Evolutionary conservation across 2,888 invertebrate genomes (phyloP).

Genomic region (Andrena bucephala): DNA sequence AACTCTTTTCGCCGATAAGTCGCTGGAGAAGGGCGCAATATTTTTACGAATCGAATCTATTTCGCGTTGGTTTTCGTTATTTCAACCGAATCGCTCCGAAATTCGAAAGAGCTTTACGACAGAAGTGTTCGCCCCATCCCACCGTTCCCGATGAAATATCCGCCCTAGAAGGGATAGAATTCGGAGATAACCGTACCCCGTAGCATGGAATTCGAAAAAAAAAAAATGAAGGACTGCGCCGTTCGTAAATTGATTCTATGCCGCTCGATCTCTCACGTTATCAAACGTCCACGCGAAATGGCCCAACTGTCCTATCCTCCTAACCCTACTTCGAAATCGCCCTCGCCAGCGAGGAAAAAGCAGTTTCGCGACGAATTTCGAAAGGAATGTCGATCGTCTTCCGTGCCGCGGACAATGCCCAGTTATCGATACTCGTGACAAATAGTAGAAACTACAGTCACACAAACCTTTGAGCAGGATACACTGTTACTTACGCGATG

Average conservation of each 20-base stretch:
- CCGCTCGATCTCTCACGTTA: constrained; percentile 45
- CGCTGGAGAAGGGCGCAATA: not conserved
- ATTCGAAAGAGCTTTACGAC: constrained; percentile 53
- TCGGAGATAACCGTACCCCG: constrained; percentile 43
- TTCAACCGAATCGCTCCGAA: constrained; percentile 46
- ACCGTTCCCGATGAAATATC: constrained; percentile 47
- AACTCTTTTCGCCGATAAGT: constrained; percentile 1
- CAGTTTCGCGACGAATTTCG: constrained; percentile 25
- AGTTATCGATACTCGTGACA: constrained; percentile 17
- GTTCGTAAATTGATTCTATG: constrained; percentile 51
- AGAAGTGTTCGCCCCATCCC: constrained; percentile 17
- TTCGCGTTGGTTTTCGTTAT: constrained; percentile 42
- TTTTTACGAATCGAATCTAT: constrained; percentile 37
- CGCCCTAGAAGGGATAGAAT: constrained; percentile 45
- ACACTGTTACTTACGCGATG: constrained; percentile 6
- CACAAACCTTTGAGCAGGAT: not conserved
- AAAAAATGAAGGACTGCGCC: constrained; percentile 56
- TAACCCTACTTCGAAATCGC: constrained; percentile 4
- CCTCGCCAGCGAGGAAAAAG: not conserved
- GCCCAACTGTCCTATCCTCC: constrained; percentile 33
- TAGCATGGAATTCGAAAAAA: constrained; percentile 61
- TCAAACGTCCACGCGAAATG: constrained; percentile 52
- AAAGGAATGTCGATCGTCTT: constrained; percentile 1
- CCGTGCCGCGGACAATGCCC: not conserved
- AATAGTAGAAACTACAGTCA: not conserved